Evolutionary conservation across 1,140 invertebrate species (phyloP).

Genomic region (Zaprionus africanus): DNA sequence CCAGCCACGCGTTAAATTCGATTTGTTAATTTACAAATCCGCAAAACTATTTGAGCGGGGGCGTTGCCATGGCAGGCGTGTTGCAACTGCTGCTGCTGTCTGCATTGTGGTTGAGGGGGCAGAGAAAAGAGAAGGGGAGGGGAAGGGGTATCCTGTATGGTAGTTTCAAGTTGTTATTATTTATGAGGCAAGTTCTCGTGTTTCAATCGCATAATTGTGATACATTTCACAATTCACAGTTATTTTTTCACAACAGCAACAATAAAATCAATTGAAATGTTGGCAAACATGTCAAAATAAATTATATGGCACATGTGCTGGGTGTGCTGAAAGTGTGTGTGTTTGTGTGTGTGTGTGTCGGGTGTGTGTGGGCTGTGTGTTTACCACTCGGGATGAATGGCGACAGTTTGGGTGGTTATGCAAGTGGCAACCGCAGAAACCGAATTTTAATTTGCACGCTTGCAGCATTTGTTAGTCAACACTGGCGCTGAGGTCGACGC

Average conservation of each 20-base stretch:
- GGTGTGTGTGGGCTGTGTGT: slow-evolving; percentile 20
- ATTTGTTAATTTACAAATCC: slow-evolving; percentile 82
- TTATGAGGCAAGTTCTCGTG: slow-evolving; percentile 66
- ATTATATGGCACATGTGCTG: slow-evolving; percentile 72
- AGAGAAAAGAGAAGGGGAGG: neutral
- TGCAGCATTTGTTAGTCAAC: slow-evolving; percentile 72
- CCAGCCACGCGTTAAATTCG: slow-evolving; percentile 78
- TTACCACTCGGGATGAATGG: slow-evolving; percentile 15
- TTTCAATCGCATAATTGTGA: slow-evolving; percentile 77
- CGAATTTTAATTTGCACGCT: slow-evolving; percentile 84
- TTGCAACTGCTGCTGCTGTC: slow-evolving; percentile 43
- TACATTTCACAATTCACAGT: slow-evolving; percentile 71
- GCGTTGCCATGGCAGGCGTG: slow-evolving; percentile 34
- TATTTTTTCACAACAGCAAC: slow-evolving; percentile 62
- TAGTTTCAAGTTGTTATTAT: slow-evolving; percentile 73
- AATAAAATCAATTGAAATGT: slow-evolving; percentile 84
- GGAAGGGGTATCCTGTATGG: slow-evolving; percentile 2
- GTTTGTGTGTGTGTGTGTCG: slow-evolving; percentile 37
- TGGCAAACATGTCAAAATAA: slow-evolving; percentile 84
- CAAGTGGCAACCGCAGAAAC: slow-evolving; percentile 82
- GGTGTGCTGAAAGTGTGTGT: slow-evolving; percentile 10
- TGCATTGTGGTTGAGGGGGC: slow-evolving; percentile 62
- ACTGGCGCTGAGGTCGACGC: slow-evolving; percentile 48
- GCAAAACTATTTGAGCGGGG: slow-evolving; percentile 75
- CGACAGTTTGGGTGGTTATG: slow-evolving; percentile 64